Percentiles rank a stretch among this genome's conserved stretches.
These are phyloP conservation scores for Apistogramma diplotaenia DNA, from an alignment of 2,113 vertebrate genomes.

Conservation along the genomic window DNA sequence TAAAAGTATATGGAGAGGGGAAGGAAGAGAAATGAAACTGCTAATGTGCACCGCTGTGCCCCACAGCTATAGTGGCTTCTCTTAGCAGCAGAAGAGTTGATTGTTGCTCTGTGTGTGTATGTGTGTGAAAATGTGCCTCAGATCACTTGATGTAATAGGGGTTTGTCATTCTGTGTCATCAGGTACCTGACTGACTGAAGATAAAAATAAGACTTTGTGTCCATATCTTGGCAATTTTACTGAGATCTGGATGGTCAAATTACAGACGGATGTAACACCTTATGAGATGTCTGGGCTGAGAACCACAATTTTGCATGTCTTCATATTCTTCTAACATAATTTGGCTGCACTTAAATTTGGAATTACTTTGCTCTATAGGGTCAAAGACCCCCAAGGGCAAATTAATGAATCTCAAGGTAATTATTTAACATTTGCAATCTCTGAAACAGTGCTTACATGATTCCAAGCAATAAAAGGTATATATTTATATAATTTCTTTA, in stretches of 20 bases:
- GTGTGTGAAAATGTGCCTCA: neutral
- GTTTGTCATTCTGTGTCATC: neutral
- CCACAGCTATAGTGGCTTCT: neutral
- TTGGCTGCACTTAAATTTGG: neutral
- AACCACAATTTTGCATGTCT: neutral
- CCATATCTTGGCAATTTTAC: neutral
- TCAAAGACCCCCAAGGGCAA: neutral
- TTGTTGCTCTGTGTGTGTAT: neutral
- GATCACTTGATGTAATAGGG: neutral
- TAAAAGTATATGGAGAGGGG: slow-evolving; percentile 41
- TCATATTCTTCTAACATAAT: fast-evolving
- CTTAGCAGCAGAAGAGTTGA: neutral
- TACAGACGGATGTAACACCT: neutral
- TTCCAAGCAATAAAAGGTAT: neutral
- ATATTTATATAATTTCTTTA: neutral
- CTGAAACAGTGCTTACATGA: neutral
- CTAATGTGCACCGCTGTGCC: neutral
- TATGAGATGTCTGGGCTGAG: neutral
- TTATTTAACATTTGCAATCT: neutral
- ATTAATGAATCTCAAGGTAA: neutral
- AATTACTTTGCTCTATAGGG: too few relatives aligned
- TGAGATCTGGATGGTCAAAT: neutral
- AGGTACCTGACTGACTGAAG: neutral
- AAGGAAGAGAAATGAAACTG: slow-evolving; percentile 3
- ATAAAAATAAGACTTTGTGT: neutral